phyloP scores from a whole-genome alignment of 1,140 invertebrate genomes.

The Tetraneura akinire region DNA sequence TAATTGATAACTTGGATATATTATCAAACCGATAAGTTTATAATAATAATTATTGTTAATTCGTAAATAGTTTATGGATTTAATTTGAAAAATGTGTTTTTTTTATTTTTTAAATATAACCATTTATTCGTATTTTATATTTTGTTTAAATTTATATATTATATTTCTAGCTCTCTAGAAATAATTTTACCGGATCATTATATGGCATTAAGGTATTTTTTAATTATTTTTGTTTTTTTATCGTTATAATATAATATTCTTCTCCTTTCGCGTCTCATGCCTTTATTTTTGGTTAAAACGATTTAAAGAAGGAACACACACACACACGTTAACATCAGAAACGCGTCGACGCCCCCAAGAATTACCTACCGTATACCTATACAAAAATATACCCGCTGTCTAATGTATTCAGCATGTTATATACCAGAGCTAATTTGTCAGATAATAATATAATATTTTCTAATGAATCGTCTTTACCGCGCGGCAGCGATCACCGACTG shows the following conservation, averaged over 20 bases:
- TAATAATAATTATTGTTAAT: no score
- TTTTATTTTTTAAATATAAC: no score
- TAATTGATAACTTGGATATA: no score
- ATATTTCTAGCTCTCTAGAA: no score
- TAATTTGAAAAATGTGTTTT: no score
- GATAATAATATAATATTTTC: slow-evolving; percentile 16
- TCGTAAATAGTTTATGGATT: no score
- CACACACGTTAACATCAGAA: background rate
- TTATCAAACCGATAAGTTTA: no score
- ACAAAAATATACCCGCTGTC: no score
- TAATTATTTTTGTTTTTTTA: background rate
- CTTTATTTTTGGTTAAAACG: slow-evolving; percentile 2
- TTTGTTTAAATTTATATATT: no score
- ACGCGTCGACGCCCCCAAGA: background rate
- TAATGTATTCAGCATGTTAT: background rate
- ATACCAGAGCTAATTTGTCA: slow-evolving; percentile 14
- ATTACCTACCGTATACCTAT: background rate
- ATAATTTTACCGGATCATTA: no score
- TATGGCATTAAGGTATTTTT: background rate
- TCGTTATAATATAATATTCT: background rate
- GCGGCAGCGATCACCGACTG: background rate
- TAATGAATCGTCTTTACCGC: background rate
- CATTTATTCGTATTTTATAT: no score
- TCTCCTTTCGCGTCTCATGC: background rate
- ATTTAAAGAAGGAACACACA: background rate